Evolutionary conservation across 2,113 vertebrate genomes (phyloP).

Genomic region (Oostethus manadensis): DNA sequence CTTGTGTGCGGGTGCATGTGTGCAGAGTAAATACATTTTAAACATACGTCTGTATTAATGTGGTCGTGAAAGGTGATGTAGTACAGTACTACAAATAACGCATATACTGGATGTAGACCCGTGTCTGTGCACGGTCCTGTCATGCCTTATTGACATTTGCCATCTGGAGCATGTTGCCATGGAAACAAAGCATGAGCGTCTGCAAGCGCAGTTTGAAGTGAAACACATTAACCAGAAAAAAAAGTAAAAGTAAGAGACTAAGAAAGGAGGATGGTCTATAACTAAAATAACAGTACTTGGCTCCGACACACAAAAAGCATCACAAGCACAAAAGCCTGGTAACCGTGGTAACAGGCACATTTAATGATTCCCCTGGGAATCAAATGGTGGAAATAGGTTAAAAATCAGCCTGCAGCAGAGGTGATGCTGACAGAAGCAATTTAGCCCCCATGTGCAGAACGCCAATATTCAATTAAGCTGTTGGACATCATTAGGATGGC

Average conservation of each 20-base stretch:
- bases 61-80: not conserved
- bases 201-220: conserved; percentile 35
- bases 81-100: not conserved
- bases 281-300: conserved; percentile 11
- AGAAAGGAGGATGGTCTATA: conserved; percentile 12
- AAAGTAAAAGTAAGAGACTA: not conserved
- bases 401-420: conserved; percentile 23
- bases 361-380: conserved; percentile 32
- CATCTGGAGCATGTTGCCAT: conserved; percentile 60
- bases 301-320: conserved; percentile 1
- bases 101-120: not conserved
- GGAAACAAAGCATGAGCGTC: conserved; percentile 60
- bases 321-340: conserved; percentile 20
- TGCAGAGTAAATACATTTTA: not conserved
- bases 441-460: conserved; percentile 54
- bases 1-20: not conserved
- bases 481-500: conserved; percentile 58
- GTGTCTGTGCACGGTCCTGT: conserved; percentile 20
- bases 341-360: conserved; percentile 44
- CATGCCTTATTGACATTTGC: conserved; percentile 49
- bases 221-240: conserved; percentile 21
- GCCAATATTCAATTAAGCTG: conserved; percentile 73
- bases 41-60: too few relatives aligned
- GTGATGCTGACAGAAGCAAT: conserved; percentile 49
- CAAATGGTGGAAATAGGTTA: conserved; percentile 35